Percentiles rank a stretch among this genome's conserved stretches.
These are phyloP conservation scores for Catocala nupta DNA, from an alignment of 2,888 invertebrate species.

Conservation along the genomic window DNA sequence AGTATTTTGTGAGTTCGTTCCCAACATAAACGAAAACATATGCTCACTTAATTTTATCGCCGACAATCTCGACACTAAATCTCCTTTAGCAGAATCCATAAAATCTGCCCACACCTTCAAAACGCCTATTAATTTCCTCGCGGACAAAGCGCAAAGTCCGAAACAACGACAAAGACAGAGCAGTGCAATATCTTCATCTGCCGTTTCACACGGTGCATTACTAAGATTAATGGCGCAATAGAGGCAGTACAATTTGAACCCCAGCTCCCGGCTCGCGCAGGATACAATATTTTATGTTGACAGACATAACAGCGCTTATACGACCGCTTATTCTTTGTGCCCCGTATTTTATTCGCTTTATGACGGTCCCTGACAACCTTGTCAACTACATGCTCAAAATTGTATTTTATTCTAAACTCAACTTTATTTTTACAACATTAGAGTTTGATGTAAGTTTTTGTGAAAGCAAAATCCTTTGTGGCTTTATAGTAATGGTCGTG, in stretches of 20 bases:
- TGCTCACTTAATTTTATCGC: conserved; percentile 54
- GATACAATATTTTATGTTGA: conserved; percentile 87
- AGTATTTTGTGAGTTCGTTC: conserved; percentile 31
- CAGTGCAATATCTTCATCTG: conserved; percentile 76
- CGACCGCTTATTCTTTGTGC: conserved; percentile 87
- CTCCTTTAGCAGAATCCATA: conserved; percentile 55
- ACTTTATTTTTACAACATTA: conserved; percentile 52
- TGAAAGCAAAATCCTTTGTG: conserved; percentile 45
- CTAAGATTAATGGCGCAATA: conserved; percentile 83
- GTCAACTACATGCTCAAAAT: conserved; percentile 40
- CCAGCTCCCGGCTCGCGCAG: conserved; percentile 77
- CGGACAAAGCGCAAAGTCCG: conserved; percentile 54
- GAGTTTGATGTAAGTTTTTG: conserved; percentile 30
- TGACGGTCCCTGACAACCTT: conserved; percentile 76
- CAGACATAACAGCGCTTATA: conserved; percentile 87
- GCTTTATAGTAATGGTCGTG: conserved; percentile 82
- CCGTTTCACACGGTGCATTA: conserved; percentile 79
- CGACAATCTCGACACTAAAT: conserved; percentile 47
- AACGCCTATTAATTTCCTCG: conserved; percentile 53
- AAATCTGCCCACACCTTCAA: conserved; percentile 54
- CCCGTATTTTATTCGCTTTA: conserved; percentile 87
- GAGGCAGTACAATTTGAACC: conserved; percentile 82
- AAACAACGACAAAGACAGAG: conserved; percentile 62
- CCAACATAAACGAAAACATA: conserved; percentile 49
- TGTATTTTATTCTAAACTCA: conserved; percentile 44